Evolutionary conservation across 2,797 vertebrate genomes (phyloP), one percentile per base, ranked within the genome.

Genomic region (Sebastiscus tertius): DNA sequence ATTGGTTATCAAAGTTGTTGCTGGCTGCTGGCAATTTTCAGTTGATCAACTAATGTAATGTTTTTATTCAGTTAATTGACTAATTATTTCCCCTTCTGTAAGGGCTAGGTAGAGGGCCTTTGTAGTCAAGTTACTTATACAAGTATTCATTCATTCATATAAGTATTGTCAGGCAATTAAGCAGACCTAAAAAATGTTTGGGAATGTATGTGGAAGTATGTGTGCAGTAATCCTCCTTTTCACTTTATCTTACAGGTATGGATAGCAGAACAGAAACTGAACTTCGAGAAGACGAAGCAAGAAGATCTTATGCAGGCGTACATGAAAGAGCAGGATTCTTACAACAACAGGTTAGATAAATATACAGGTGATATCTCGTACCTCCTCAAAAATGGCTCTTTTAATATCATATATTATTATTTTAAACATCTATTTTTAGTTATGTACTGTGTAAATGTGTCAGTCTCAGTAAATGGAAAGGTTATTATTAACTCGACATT

Each of bases 191-290:
- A 61, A 3, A 5, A 42, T 5, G 6, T 71, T 42, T 58, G 2
- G 2, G 24, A 29, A 36, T 59, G 36, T 8, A 34, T 26, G 10
- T 1, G 4, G 3, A 22, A 31, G 59, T 5, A 10, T 49, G 5
- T 74, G 12, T 73, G 24, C 7, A 56, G 4, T 64, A 52, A 76
- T 27, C 24, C 1, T 34, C 3, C 3, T 27, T 72, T 20, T 82
- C 16, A 49, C 8, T 71, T 34, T 22, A 14, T 77, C 31, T 54
- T 74, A 56, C 90, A 99, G 99, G 98, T 99, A 97, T 99, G 99
- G 99, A 99, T 99, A 86, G 98, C 98, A 20, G 98, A 99, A 88
- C 99, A 99, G 94, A 99, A 99, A 91, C 96, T 99, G 83, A 98
- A 96, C 0, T 99, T 98, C 81, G 98, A 99, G 39, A 99, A 98